A percentile compares a stretch with the other conserved stretches of the same genome.
These are phyloP conservation scores for Colossoma macropomum DNA, from an alignment of 2,113 vertebrate species.

Conservation along the genomic window DNA sequence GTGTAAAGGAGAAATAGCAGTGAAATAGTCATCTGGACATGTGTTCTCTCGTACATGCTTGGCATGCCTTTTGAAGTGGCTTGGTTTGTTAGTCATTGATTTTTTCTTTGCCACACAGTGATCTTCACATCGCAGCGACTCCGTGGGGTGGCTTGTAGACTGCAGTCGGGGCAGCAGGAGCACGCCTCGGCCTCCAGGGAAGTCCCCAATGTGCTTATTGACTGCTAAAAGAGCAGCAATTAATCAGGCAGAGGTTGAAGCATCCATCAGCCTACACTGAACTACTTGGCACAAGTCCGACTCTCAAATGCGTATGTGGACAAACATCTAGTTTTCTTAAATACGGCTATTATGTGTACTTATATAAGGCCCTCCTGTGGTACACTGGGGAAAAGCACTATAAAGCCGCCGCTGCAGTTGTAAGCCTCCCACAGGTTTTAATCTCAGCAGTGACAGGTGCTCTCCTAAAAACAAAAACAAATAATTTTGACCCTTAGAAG, in stretches of 20 bases:
- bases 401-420: neutral
- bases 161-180: neutral
- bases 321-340: neutral
- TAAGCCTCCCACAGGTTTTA: neutral
- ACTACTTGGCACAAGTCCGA: neutral
- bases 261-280: constrained; percentile 26
- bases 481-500: neutral
- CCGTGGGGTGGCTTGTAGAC: constrained; percentile 11
- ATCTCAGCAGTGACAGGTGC: neutral
- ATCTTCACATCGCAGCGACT: constrained; percentile 34
- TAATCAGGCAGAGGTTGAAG: constrained; percentile 37
- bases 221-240: constrained; percentile 41
- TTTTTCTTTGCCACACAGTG: constrained; percentile 23
- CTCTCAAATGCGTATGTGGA: neutral
- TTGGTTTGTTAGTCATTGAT: constrained; percentile 34
- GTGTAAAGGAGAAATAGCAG: neutral
- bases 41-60: constrained; percentile 54
- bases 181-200: neutral
- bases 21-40: neutral
- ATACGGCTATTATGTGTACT: neutral
- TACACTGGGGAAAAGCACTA: neutral
- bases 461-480: neutral
- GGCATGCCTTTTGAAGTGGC: constrained; percentile 39
- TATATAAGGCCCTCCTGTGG: neutral
- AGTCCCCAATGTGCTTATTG: constrained; percentile 43